Evolutionary conservation across 2,888 invertebrate genomes (phyloP), one percentile per base, ranked within the genome.

Genomic region (Cerastis leucographa): DNA sequence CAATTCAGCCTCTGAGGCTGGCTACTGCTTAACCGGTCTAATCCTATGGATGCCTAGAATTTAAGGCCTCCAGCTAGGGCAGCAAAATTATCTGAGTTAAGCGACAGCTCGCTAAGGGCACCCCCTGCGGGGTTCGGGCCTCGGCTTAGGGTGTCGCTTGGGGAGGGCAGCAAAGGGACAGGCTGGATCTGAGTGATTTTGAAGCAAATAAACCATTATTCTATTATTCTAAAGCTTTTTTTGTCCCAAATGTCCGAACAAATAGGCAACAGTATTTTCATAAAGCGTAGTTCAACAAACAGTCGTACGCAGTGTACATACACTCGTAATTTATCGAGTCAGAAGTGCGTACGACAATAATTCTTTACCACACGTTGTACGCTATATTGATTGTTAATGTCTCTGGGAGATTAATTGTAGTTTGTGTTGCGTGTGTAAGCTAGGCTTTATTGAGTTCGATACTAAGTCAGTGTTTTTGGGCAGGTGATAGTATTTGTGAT

Each of bases 361-460:
- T 85, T 81, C 72, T 82, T 85, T 64, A 49, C 44, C 66, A 22
- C 59, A 71, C 71, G 61, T 25, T 66, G 40, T 62, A 46, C 65
- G 69, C 17, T 71, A 35, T 71, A 83, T 83, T 76, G 82, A 83
- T 85, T 74, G 80, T 71, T 29, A 44, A 70, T 66, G 69, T 69
- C 75, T 40, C 49, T 42, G 5, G 4, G 19, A 75, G 85, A 85
- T 66, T 70, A 69, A 82, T 68, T 42, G 71, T 14, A 68, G 35
- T 54, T 46, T 62, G 51, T 80, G 69, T 78, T 73, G 80, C 65
- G 44, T 22, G 22, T 70, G 42, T 67, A 25, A 1, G 2, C 56
- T 62, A 65, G 56, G 40, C 8, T 83, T 71, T 71, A 71, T 83
- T 78, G 59, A 71, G 44, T 70, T 76, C 54, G 40, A 67, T 70